Conservation (phyloP, 2,113 vertebrate species). For the Pseudonaja textilis region DNA sequence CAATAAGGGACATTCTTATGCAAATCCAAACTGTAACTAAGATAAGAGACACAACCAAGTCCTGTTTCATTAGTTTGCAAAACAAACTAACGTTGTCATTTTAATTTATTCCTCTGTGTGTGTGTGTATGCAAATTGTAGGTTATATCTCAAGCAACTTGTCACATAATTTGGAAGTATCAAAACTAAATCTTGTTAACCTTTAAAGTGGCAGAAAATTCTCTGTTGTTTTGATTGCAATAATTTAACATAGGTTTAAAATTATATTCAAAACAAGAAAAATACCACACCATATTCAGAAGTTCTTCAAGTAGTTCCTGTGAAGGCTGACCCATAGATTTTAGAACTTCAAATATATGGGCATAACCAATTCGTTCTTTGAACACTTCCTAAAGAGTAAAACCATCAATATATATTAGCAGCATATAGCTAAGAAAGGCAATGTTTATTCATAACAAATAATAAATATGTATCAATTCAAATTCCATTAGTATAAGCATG, state of each 20-base stretch:
- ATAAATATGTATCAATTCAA: neutral
- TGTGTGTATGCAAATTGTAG: no score
- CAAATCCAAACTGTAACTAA: neutral
- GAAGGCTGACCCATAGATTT: conserved; percentile 91
- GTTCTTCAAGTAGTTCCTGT: conserved; percentile 88
- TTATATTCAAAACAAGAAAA: conserved; percentile 31
- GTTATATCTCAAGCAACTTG: neutral
- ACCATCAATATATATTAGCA: neutral
- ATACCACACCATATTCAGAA: conserved; percentile 95
- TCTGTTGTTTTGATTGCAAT: neutral
- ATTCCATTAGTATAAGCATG: neutral
- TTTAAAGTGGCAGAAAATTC: neutral
- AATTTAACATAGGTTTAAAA: neutral
- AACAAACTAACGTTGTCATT: neutral
- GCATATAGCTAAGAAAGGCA: neutral
- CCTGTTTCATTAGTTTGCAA: neutral
- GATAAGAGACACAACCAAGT: neutral
- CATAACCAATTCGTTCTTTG: conserved; percentile 97
- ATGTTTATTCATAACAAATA: neutral
- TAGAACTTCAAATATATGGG: conserved; percentile 91
- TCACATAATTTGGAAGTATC: neutral
- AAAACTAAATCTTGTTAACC: neutral
- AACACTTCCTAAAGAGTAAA: conserved; percentile 85
- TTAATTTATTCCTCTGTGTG: neutral
- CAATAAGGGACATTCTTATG: neutral